A percentile compares a stretch with the other conserved stretches of the same genome.
Conservation (phyloP, 2,888 invertebrate genomes). For the Nymphalis urticae region DNA sequence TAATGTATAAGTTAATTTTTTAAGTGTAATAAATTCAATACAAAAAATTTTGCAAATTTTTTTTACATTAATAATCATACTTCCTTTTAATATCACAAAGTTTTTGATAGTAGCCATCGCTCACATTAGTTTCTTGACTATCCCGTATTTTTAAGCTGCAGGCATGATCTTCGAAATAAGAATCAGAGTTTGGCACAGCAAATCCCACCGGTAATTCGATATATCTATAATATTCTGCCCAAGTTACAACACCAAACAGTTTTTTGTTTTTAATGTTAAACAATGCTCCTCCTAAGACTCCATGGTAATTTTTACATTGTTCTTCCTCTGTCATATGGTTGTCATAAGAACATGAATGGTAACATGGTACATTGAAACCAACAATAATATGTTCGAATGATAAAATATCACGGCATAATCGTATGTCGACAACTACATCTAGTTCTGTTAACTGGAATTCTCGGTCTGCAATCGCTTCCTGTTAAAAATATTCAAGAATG, state of each 20-base stretch:
- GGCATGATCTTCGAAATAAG: conserved; percentile 51
- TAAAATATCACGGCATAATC: conserved; percentile 51
- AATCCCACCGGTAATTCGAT: conserved; percentile 61
- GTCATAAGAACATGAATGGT: conserved; percentile 52
- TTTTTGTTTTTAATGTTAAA: conserved; percentile 43
- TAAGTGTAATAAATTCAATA: conserved; percentile 23
- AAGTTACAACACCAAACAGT: conserved; percentile 61
- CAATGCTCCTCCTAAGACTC: conserved; percentile 58
- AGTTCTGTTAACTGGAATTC: conserved; percentile 47
- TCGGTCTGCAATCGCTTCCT: background rate
- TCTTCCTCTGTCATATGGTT: conserved; percentile 37
- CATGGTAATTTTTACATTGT: conserved; percentile 51
- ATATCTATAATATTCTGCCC: conserved; percentile 48
- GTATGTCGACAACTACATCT: conserved; percentile 46
- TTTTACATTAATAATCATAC: conserved; percentile 1
- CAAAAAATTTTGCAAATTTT: conserved; percentile 1
- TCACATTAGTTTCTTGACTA: conserved; percentile 29
- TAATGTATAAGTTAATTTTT: conserved; percentile 19
- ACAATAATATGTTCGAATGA: conserved; percentile 36
- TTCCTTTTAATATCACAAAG: conserved; percentile 46
- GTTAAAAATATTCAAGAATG: background rate
- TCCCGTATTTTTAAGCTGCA: conserved; percentile 56
- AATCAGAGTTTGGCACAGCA: conserved; percentile 53
- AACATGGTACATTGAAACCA: conserved; percentile 59
- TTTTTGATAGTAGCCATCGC: conserved; percentile 50